Percentiles rank a stretch among this genome's conserved stretches.
Evolutionary conservation across 2,113 vertebrate genomes (phyloP).

Genomic region (Cervus canadensis): DNA sequence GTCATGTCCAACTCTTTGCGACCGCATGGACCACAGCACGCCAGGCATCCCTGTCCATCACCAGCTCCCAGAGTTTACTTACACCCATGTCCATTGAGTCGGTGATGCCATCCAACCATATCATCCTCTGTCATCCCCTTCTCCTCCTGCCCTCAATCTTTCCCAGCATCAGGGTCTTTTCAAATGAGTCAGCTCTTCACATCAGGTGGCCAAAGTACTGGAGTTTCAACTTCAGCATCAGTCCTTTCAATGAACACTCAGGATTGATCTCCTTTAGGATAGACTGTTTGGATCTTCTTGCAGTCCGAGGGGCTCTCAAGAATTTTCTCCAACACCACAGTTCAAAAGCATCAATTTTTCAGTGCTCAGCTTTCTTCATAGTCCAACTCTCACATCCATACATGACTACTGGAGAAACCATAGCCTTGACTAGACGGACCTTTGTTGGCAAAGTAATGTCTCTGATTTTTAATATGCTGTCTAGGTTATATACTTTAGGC

Average conservation of each 20-base stretch:
- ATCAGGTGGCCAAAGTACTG: not conserved
- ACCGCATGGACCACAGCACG: fast-evolving
- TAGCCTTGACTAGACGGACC: not conserved
- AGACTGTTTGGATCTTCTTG: not conserved
- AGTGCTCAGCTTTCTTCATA: not conserved
- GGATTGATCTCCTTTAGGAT: not conserved
- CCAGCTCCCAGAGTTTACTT: not conserved
- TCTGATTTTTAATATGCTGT: not conserved
- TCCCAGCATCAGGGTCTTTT: not conserved
- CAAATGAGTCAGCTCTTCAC: not conserved
- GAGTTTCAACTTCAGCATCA: not conserved
- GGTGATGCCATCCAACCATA: not conserved
- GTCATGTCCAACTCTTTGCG: not conserved
- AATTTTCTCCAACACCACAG: not conserved
- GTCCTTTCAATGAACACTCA: not conserved
- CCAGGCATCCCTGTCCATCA: not conserved
- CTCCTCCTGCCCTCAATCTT: not conserved
- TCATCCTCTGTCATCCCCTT: not conserved
- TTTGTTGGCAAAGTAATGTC: not conserved
- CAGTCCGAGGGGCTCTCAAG: not conserved
- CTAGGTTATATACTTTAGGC: not conserved
- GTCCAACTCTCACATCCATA: not conserved
- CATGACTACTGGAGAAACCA: not conserved
- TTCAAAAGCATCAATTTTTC: not conserved
- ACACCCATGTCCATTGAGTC: not conserved